Percentiles rank a stretch among this genome's conserved stretches.
These are phyloP conservation scores for Anodontia alba DNA, from an alignment of 2,888 invertebrate species.

Conservation along the genomic window DNA sequence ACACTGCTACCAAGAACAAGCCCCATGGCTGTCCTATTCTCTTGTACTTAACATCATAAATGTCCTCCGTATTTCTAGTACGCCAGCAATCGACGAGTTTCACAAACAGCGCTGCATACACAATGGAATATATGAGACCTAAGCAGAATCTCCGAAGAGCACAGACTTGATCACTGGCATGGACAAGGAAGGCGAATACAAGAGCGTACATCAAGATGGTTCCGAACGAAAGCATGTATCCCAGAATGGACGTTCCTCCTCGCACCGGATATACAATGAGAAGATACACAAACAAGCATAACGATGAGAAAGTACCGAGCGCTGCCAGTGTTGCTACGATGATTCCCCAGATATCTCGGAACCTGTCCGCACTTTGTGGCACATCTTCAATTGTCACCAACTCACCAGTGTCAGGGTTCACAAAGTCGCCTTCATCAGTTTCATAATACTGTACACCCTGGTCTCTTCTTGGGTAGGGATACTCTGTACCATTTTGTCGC, in stretches of 20 bases:
- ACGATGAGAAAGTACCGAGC: constrained; percentile 83
- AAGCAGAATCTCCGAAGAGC: constrained; percentile 85
- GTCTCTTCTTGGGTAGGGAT: constrained; percentile 46
- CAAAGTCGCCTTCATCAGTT: constrained; percentile 74
- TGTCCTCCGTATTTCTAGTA: constrained; percentile 74
- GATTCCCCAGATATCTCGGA: constrained; percentile 84
- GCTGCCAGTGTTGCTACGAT: constrained; percentile 82
- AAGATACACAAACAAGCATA: constrained; percentile 84
- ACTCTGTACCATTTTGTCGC: constrained; percentile 44
- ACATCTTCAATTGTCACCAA: constrained; percentile 64
- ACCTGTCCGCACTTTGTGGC: constrained; percentile 68
- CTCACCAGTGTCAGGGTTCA: constrained; percentile 72
- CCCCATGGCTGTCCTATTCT: constrained; percentile 83
- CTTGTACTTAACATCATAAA: constrained; percentile 75
- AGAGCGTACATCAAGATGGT: constrained; percentile 84
- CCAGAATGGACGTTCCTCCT: constrained; percentile 84
- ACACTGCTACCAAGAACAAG: constrained; percentile 82
- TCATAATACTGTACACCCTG: constrained; percentile 54
- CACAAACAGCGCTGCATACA: constrained; percentile 85
- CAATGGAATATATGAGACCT: constrained; percentile 85
- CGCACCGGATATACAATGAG: constrained; percentile 84
- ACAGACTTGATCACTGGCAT: constrained; percentile 84
- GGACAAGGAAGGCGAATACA: constrained; percentile 85
- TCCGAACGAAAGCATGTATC: constrained; percentile 85
- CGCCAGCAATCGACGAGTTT: constrained; percentile 85